phyloP scores from a whole-genome alignment of 2,888 invertebrate genomes.

The Nebria salina region DNA sequence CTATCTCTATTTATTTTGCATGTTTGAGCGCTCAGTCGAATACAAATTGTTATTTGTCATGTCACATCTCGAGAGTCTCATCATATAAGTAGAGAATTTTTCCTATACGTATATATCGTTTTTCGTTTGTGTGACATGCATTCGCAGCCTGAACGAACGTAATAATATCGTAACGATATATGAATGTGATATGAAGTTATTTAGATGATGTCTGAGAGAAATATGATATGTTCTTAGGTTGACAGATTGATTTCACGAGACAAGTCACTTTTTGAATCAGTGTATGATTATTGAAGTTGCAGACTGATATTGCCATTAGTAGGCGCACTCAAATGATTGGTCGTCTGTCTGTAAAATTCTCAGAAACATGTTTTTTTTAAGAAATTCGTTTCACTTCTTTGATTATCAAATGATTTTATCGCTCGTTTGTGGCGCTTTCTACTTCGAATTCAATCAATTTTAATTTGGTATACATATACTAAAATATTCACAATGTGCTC shows the following conservation, averaged over 20 bases:
- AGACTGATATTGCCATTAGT: neutral
- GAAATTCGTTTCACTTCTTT: no score
- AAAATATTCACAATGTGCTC: no score
- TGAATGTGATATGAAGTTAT: neutral
- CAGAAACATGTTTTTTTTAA: no score
- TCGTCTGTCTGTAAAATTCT: no score
- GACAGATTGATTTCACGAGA: neutral
- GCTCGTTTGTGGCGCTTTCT: no score
- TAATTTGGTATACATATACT: no score
- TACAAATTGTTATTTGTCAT: conserved; percentile 43
- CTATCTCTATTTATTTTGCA: conserved; percentile 40
- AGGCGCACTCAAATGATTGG: no score
- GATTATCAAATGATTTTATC: no score
- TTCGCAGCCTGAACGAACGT: neutral
- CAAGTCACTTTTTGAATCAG: neutral
- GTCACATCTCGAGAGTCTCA: conserved; percentile 33
- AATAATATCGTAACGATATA: neutral
- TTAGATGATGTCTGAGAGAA: neutral
- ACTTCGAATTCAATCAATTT: no score
- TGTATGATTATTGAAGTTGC: neutral
- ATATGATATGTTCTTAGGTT: neutral
- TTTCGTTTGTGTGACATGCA: conserved; percentile 8
- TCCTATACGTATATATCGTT: conserved; percentile 23
- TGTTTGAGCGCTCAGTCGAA: conserved; percentile 34
- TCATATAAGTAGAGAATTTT: conserved; percentile 34